These are phyloP conservation scores for Apis cerana DNA, from an alignment of 1,140 invertebrate species.

Conservation along the genomic window DNA sequence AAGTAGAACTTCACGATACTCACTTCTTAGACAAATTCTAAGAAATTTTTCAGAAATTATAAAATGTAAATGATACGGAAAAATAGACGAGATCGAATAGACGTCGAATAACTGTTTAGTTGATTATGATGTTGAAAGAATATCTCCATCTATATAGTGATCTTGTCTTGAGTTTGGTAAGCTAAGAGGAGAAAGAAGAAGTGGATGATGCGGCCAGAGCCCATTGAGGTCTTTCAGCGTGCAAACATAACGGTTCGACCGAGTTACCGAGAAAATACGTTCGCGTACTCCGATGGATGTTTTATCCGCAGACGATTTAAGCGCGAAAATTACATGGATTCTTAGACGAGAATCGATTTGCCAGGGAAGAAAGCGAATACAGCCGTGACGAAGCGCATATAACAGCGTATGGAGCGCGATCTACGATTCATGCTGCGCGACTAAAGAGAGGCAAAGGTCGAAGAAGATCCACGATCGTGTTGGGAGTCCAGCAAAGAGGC, in stretches of 20 bases:
- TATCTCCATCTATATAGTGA: not conserved
- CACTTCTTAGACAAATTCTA: too few species aligned
- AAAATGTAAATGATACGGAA: too few species aligned
- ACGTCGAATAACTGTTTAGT: too few species aligned
- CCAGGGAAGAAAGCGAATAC: not conserved
- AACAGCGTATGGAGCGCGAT: too few species aligned
- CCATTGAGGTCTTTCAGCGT: constrained; percentile 74
- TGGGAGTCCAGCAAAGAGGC: constrained; percentile 34
- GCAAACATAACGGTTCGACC: constrained; percentile 76
- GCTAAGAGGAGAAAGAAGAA: constrained; percentile 56
- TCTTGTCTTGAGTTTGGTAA: constrained; percentile 14
- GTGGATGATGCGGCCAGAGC: constrained; percentile 67
- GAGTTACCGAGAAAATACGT: constrained; percentile 72
- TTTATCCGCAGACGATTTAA: not conserved
- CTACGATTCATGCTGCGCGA: not conserved
- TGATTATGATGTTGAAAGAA: too few species aligned
- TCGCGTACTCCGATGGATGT: not conserved
- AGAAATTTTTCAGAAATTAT: too few species aligned
- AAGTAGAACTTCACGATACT: not conserved
- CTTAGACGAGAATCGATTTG: too few species aligned
- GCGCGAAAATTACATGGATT: not conserved
- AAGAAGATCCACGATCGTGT: constrained; percentile 16
- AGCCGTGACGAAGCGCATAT: not conserved
- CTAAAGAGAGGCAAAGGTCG: constrained; percentile 7
- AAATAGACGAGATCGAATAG: too few species aligned